These are phyloP conservation scores for Poecile atricapillus DNA, from an alignment of 2,113 vertebrate species.

Conservation along the genomic window DNA sequence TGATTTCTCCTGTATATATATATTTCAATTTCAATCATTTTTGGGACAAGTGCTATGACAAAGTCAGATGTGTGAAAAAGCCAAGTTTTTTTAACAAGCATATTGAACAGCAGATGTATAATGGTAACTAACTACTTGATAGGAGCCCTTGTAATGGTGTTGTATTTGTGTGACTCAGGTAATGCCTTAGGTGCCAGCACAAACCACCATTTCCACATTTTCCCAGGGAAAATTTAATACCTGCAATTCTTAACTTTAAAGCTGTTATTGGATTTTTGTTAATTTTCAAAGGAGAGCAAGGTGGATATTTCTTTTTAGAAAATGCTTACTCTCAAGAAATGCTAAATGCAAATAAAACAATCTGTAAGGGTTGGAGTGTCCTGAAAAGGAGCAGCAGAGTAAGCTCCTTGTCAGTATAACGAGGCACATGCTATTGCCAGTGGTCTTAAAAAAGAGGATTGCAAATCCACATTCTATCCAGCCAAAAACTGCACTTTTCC, in stretches of 20 bases:
- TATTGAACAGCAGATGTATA: not conserved
- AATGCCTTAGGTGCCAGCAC: not conserved
- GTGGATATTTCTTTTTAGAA: not conserved
- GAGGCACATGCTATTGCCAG: not conserved
- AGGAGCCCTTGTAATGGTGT: not conserved
- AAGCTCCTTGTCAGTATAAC: not conserved
- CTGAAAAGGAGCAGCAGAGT: not conserved
- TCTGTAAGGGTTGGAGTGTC: not conserved
- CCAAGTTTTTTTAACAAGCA: not conserved
- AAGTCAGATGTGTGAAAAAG: not conserved
- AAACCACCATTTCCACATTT: not conserved
- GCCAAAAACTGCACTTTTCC: not conserved
- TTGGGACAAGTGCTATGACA: not conserved
- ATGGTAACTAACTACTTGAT: not conserved
- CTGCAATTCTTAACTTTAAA: not conserved
- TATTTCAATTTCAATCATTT: not conserved
- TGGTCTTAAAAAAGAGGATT: not conserved
- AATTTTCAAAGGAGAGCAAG: not conserved
- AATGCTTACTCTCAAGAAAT: not conserved
- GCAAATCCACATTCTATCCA: not conserved
- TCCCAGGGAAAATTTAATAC: not conserved
- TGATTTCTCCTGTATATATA: not conserved
- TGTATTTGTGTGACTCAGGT: not conserved
- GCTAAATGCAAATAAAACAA: not conserved
- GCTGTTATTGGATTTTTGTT: not conserved